Evolutionary conservation across 2,797 vertebrate species (phyloP).

Genomic region (Spatula versicolor): DNA sequence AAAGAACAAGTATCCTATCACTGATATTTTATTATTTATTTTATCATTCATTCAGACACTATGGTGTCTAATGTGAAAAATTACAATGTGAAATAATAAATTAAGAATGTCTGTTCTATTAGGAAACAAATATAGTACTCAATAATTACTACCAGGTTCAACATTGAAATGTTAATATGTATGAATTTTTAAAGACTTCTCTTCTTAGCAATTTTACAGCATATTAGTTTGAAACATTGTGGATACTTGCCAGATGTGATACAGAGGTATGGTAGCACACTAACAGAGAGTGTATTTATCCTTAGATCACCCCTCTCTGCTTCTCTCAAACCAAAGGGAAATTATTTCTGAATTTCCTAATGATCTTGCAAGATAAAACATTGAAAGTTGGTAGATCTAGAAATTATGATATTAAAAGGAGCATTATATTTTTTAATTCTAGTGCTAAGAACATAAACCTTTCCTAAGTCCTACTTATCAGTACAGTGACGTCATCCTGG

Average conservation of each 20-base stretch:
- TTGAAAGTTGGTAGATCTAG: slow-evolving; percentile 40
- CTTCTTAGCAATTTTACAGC: slow-evolving; percentile 62
- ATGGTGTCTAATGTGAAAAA: background rate
- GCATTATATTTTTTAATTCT: slow-evolving; percentile 65
- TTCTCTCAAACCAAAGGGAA: slow-evolving; percentile 34
- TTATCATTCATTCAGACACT: background rate
- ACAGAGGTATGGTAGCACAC: slow-evolving; percentile 31
- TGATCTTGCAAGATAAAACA: slow-evolving; percentile 40
- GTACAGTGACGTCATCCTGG: slow-evolving; percentile 46
- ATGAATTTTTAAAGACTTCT: background rate
- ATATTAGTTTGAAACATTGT: slow-evolving; percentile 41
- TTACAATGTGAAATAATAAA: slow-evolving; percentile 44
- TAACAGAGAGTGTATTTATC: slow-evolving; percentile 55
- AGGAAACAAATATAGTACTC: slow-evolving; percentile 3
- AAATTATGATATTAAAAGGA: slow-evolving; percentile 47
- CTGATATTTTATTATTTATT: background rate
- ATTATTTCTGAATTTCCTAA: slow-evolving; percentile 55
- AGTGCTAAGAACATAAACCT: slow-evolving; percentile 69
- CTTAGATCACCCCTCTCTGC: slow-evolving; percentile 58
- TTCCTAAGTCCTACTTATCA: slow-evolving; percentile 56
- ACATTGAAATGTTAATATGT: slow-evolving; percentile 16
- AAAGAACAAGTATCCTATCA: slow-evolving; percentile 24
- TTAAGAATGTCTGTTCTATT: background rate
- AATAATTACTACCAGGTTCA: slow-evolving; percentile 45
- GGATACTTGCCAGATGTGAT: slow-evolving; percentile 60